Evolutionary conservation across 1,140 invertebrate genomes (phyloP).

Genomic region (Pseudomyrmex flavicornis): DNA sequence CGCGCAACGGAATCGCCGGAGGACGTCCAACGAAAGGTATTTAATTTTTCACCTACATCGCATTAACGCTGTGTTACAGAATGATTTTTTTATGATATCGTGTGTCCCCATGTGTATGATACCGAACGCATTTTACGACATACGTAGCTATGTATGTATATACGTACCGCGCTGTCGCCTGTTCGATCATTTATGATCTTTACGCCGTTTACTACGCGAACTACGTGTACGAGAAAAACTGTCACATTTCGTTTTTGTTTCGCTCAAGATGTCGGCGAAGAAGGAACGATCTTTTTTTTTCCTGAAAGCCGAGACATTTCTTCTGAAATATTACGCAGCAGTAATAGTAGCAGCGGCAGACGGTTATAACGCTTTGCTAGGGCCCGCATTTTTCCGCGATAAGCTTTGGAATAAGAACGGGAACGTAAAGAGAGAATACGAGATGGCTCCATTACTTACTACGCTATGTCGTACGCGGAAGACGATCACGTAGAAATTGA

Average conservation of each 20-base stretch:
- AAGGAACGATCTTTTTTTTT: neutral
- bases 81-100: constrained; percentile 43
- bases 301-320: too few species aligned
- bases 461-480: constrained; percentile 40
- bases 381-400: neutral
- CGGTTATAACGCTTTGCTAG: too few species aligned
- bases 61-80: constrained; percentile 46
- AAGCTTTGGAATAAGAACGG: neutral
- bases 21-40: constrained; percentile 40
- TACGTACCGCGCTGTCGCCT: neutral
- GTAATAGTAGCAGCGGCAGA: too few species aligned
- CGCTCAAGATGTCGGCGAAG: neutral
- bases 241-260: constrained; percentile 22
- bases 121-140: constrained; percentile 40
- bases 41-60: constrained; percentile 70
- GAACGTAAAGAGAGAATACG: neutral
- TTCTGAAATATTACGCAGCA: too few species aligned
- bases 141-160: too few species aligned
- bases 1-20: constrained; percentile 12
- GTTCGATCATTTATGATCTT: constrained; percentile 46
- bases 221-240: neutral
- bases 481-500: constrained; percentile 67
- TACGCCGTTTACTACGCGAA: constrained; percentile 8
- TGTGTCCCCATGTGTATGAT: constrained; percentile 6
- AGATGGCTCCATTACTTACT: constrained; percentile 63